Conservation (phyloP, 2,888 invertebrate species). For the Ophion slaviceki region DNA sequence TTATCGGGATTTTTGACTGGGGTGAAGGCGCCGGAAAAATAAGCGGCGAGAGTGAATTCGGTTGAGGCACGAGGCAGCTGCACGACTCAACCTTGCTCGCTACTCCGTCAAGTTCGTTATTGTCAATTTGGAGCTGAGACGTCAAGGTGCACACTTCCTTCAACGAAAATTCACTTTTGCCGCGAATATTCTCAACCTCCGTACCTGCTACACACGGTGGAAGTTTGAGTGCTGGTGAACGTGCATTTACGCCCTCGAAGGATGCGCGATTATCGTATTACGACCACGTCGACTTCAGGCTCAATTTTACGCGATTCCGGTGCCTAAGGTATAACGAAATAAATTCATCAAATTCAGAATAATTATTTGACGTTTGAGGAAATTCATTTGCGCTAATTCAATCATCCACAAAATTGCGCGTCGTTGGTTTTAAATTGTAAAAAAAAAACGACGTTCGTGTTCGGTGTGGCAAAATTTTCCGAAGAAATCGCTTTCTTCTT, state of each 20-base stretch:
- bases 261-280: constrained; percentile 12
- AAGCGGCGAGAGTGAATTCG: constrained; percentile 7
- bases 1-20: neutral
- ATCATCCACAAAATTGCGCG: neutral
- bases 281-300: neutral
- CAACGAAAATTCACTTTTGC: constrained; percentile 39
- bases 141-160: constrained; percentile 35
- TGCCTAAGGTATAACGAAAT: neutral
- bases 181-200: constrained; percentile 7
- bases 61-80: constrained; percentile 4
- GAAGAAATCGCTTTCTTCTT: too few relatives aligned
- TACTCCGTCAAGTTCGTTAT: constrained; percentile 3
- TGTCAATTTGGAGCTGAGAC: constrained; percentile 17
- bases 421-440: neutral
- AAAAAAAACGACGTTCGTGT: too few relatives aligned
- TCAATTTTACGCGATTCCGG: neutral
- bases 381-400: neutral
- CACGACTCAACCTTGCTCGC: constrained; percentile 14
- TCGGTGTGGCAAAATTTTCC: too few relatives aligned
- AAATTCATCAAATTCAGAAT: neutral
- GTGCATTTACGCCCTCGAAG: constrained; percentile 19
- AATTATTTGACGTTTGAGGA: neutral
- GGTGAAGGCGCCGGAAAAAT: neutral
- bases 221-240: constrained; percentile 20
- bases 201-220: neutral